Evolutionary conservation across 92 coral and sea anemone genomes (phyloP), one percentile per base, ranked within the genome.

Genomic region (Actinostola sp.): DNA sequence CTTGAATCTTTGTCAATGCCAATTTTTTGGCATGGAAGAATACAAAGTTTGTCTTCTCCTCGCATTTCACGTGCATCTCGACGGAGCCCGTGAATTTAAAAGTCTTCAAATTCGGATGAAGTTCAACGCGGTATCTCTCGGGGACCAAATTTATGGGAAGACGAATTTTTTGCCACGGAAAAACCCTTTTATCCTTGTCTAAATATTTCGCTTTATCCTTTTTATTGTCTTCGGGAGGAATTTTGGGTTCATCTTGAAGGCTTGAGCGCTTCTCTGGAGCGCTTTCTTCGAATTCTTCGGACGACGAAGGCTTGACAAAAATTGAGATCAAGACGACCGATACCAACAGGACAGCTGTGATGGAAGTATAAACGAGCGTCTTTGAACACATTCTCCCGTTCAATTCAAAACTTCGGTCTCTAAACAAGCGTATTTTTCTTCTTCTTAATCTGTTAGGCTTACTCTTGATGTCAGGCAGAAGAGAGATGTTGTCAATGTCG

Each of bases 81-180:
- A 91, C 93, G 24, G 39, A 77, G n/a, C 98, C 98, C 19, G 78
- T 54, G 76, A 88, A 91, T 10, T 77, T 58, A 51, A 93, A 91
- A 20, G 89, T 84, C 38, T 64, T 53, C 17, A 93, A 77, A 66
- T 91, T 62, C 57, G 98, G 93, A 41, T 83, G 93, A 57, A 93
- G 80, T 44, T 86, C 53, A 43, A 93, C 74, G 2, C 27, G 55
- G 72, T 93, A 93, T 33, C 78, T 83, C 44, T 67, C 56, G 9
- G 98, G 98, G 17, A 61, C 58, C 38, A 93, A 23, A 36, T 65
- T 81, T 36, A 63, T 75, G 8, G 98, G 98, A 0, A 93, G 83
- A 23, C 92, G 77, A 33, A 90, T 66, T 15, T 77, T 61, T 33
- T 84, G 80, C 75, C 81, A 65, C 2, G 75, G 59, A 50, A 84